Evolutionary conservation across 1,140 invertebrate genomes (phyloP), one percentile per base, ranked within the genome.

Genomic region (Forficula auricularia): DNA sequence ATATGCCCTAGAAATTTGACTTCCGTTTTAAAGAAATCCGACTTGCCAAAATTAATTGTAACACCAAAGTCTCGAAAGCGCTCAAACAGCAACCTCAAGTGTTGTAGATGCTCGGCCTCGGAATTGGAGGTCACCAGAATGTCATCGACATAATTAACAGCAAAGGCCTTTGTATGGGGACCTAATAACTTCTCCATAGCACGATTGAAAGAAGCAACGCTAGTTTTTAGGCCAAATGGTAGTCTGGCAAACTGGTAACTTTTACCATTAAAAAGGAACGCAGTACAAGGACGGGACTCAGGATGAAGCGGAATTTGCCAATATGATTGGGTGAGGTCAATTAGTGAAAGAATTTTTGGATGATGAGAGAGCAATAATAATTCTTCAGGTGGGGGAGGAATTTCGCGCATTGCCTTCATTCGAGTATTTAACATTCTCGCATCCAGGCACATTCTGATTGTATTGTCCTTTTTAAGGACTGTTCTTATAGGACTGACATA

Each of bases 1-100:
- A 61, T 52, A 35, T 58, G 56, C 10, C 62, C 61, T 12, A 64
- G 48, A 49, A 52, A 63, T 19, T 46, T 63, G 61, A 56, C 49
- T 50, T 57, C 50, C 19, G 49, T 50, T 32, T 42, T 14, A 9
- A 52, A 43, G 43, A 60, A 57, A 40, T 53, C 49, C n/a, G n/a
- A 9, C 40, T 50, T 52, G 34, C n/a, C 16, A 27, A 45, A 37
- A 6, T 46, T 46, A 6, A 56, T 19, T 7, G 51, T 60, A 2
- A 59, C n/a, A 1, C 48, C 46, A 12, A 48, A 36, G 22, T 49
- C 14, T 13, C 19, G 2, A 7, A 57, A 42, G 18, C 49, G 14
- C 0, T 33, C 16, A 2, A 57, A 43, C 27, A 54, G 13, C 14
- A 19, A 0, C 19, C 48, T 30, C 0, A 57, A 18, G 27, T 54